A percentile compares a stretch with the other conserved stretches of the same genome.
Conservation (phyloP, 2,113 vertebrate species). For the Protobothrops mucrosquamatus region DNA sequence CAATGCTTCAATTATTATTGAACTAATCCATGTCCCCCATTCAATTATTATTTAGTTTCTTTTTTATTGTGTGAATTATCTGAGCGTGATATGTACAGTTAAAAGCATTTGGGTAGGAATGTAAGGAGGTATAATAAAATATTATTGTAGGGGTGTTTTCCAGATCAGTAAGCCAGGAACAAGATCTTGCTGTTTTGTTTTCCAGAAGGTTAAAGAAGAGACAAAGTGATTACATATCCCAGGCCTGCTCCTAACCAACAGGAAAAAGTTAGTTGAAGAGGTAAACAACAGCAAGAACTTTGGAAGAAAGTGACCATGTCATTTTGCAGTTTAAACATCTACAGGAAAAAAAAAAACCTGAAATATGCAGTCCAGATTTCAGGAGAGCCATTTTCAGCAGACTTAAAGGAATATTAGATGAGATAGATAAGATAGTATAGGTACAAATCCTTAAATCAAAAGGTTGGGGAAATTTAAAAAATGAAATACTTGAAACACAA, state of each 20-base stretch:
- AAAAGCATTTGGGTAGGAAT: background rate
- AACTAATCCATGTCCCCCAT: background rate
- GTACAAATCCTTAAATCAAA: background rate
- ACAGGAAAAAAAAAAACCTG: background rate
- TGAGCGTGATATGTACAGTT: background rate
- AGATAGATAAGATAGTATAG: background rate
- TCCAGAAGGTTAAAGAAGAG: background rate
- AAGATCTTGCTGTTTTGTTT: background rate
- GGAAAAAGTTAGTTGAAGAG: background rate
- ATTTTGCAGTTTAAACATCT: background rate
- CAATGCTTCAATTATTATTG: background rate
- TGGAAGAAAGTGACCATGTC: background rate
- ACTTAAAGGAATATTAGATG: background rate
- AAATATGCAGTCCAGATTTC: background rate
- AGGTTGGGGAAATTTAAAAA: background rate
- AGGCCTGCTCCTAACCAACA: background rate
- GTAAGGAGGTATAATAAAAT: background rate
- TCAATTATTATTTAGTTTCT: background rate
- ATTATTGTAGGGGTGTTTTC: background rate
- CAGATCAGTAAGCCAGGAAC: background rate
- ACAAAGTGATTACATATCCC: background rate
- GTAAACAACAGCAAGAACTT: background rate
- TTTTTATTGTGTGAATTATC: background rate
- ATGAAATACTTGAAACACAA: background rate
- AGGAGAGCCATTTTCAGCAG: background rate